Evolutionary conservation across 2,888 invertebrate genomes (phyloP).

Genomic region (Caenorhabditis zanzibari): DNA sequence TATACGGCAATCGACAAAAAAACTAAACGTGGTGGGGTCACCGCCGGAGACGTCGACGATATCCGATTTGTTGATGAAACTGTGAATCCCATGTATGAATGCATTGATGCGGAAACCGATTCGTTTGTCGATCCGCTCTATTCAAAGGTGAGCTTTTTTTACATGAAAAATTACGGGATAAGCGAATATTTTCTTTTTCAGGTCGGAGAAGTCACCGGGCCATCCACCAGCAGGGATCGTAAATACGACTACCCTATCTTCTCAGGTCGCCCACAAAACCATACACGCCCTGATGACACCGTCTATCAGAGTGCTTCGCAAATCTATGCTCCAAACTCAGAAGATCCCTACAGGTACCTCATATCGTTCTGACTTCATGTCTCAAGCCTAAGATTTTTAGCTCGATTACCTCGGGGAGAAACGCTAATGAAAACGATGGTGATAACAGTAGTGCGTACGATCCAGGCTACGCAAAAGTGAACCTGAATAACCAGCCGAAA

Average conservation of each 20-base stretch:
- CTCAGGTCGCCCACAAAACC: constrained; percentile 58
- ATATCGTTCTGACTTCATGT: not conserved
- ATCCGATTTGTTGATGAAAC: constrained; percentile 75
- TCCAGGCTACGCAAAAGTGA: constrained; percentile 80
- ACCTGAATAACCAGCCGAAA: constrained; percentile 36
- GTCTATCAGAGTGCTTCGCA: constrained; percentile 81
- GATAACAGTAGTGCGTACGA: constrained; percentile 77
- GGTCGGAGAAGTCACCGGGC: constrained; percentile 66
- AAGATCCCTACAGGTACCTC: constrained; percentile 79
- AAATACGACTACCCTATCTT: constrained; percentile 79
- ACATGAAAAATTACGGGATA: too few species aligned
- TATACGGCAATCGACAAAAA: constrained; percentile 74
- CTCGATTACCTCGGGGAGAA: constrained; percentile 77
- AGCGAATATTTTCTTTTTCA: constrained; percentile 21
- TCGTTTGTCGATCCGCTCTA: constrained; percentile 79
- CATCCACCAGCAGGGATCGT: constrained; percentile 54
- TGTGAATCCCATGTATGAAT: constrained; percentile 78
- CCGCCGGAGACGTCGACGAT: constrained; percentile 55
- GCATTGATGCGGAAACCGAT: constrained; percentile 79
- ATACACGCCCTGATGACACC: constrained; percentile 58
- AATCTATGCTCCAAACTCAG: constrained; percentile 78
- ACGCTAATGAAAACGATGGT: constrained; percentile 63
- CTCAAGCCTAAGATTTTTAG: constrained; percentile 60
- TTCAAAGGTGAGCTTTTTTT: constrained; percentile 74
- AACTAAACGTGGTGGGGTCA: constrained; percentile 49